A percentile compares a stretch with the other conserved stretches of the same genome.
These are phyloP conservation scores for Cecropterus lyciades DNA, from an alignment of 1,140 invertebrate species.

Conservation along the genomic window DNA sequence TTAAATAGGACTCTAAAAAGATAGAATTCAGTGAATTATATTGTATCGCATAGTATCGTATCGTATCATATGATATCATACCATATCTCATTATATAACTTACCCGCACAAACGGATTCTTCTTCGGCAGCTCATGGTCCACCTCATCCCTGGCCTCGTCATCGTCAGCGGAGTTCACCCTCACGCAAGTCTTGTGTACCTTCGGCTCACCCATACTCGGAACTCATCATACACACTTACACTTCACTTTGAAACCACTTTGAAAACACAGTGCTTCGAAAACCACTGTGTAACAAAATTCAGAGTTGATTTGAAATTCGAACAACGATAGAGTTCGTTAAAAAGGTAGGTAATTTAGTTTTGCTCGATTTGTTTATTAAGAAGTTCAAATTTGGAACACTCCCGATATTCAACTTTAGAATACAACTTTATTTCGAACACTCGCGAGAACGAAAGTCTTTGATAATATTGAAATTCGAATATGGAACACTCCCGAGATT, in stretches of 20 bases:
- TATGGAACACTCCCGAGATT: slow-evolving; percentile 11
- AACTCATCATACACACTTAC: slow-evolving; percentile 62
- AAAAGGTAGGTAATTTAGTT: too few relatives aligned
- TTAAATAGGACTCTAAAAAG: too few relatives aligned
- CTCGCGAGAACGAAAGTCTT: too few relatives aligned
- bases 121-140: slow-evolving; percentile 73
- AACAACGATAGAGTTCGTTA: too few relatives aligned
- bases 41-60: too few relatives aligned
- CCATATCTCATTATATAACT: slow-evolving; percentile 45
- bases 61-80: too few relatives aligned
- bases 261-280: background rate
- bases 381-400: too few relatives aligned
- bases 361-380: too few relatives aligned
- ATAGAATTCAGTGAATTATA: too few relatives aligned
- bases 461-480: slow-evolving; percentile 13
- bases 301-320: slow-evolving; percentile 6
- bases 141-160: slow-evolving; percentile 72
- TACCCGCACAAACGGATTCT: slow-evolving; percentile 77
- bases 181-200: slow-evolving; percentile 74
- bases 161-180: slow-evolving; percentile 73
- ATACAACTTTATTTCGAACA: too few relatives aligned
- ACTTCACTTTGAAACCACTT: slow-evolving; percentile 9
- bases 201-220: slow-evolving; percentile 64
- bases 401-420: too few relatives aligned
- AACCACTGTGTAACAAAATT: background rate